Percentiles rank a stretch among this genome's conserved stretches.
These are phyloP conservation scores for Amitus sp. DNA, from an alignment of 2,888 invertebrate species.

Conservation along the genomic window DNA sequence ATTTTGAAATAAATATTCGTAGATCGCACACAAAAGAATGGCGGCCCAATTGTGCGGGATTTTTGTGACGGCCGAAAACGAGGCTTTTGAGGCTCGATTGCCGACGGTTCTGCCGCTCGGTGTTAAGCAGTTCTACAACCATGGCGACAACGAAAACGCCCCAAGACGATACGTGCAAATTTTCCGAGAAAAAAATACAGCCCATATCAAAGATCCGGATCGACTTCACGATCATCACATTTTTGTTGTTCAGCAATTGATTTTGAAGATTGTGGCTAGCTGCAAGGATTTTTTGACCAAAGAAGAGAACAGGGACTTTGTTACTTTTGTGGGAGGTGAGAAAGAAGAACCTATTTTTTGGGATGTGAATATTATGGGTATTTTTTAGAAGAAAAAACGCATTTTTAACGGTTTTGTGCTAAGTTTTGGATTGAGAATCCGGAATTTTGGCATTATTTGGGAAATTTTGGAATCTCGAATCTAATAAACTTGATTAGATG, in stretches of 20 bases:
- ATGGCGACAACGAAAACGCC: slow-evolving; percentile 44
- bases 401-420: too few relatives aligned
- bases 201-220: slow-evolving; percentile 69
- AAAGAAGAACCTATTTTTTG: too few relatives aligned
- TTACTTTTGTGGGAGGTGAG: too few relatives aligned
- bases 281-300: slow-evolving; percentile 72
- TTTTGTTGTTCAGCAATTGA: slow-evolving; percentile 78
- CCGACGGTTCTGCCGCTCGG: slow-evolving; percentile 71
- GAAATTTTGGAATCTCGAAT: too few relatives aligned
- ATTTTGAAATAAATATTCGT: slow-evolving; percentile 43
- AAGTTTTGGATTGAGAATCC: too few relatives aligned
- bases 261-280: slow-evolving; percentile 74
- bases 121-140: slow-evolving; percentile 61
- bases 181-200: slow-evolving; percentile 12
- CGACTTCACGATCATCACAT: slow-evolving; percentile 78
- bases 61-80: slow-evolving; percentile 81
- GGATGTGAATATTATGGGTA: too few relatives aligned
- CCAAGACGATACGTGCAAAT: slow-evolving; percentile 58
- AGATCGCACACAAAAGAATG: slow-evolving; percentile 77
- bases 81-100: slow-evolving; percentile 76
- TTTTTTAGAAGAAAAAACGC: too few relatives aligned
- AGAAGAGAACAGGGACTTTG: slow-evolving; percentile 63
- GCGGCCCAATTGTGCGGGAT: slow-evolving; percentile 83
- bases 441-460: neutral
- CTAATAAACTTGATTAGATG: too few relatives aligned